A percentile compares a stretch with the other conserved stretches of the same genome.
Evolutionary conservation across 2,888 invertebrate genomes (phyloP).

Genomic region (Salticus scenicus): DNA sequence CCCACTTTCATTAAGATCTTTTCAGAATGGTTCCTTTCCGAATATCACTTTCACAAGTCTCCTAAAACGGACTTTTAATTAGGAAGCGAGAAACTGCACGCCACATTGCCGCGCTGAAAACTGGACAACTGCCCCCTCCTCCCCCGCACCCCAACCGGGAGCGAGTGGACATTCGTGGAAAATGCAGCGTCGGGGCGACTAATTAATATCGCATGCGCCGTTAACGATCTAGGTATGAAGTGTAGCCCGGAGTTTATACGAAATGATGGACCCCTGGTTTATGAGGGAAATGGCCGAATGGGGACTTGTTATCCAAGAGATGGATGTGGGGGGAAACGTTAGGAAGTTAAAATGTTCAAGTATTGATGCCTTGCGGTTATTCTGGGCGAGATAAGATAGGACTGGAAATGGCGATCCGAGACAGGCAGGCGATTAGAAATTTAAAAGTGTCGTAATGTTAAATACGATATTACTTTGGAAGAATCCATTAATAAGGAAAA

Average conservation of each 20-base stretch:
- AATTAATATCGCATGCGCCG: conserved; percentile 15
- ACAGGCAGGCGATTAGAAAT: background rate
- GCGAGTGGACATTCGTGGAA: background rate
- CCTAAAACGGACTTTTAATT: conserved; percentile 18
- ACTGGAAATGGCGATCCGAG: background rate
- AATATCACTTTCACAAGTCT: background rate
- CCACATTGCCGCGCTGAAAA: conserved; percentile 19
- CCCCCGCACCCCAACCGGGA: background rate
- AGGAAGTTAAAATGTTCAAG: conserved; percentile 11
- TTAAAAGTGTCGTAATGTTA: background rate
- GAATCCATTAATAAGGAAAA: too few species aligned
- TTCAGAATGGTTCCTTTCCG: background rate
- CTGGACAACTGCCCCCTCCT: background rate
- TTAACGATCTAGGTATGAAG: conserved; percentile 15
- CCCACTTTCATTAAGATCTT: too few species aligned
- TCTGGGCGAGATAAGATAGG: background rate
- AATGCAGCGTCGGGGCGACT: background rate
- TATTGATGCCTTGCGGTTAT: conserved; percentile 9
- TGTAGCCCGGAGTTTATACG: background rate
- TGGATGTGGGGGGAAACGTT: background rate
- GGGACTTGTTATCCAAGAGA: conserved; percentile 7
- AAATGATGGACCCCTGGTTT: background rate
- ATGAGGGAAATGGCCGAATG: background rate
- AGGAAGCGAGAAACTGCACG: conserved; percentile 19
- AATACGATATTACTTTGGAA: too few species aligned